These are phyloP conservation scores for Netelia virgata DNA, from an alignment of 2,888 invertebrate genomes.

Conservation along the genomic window DNA sequence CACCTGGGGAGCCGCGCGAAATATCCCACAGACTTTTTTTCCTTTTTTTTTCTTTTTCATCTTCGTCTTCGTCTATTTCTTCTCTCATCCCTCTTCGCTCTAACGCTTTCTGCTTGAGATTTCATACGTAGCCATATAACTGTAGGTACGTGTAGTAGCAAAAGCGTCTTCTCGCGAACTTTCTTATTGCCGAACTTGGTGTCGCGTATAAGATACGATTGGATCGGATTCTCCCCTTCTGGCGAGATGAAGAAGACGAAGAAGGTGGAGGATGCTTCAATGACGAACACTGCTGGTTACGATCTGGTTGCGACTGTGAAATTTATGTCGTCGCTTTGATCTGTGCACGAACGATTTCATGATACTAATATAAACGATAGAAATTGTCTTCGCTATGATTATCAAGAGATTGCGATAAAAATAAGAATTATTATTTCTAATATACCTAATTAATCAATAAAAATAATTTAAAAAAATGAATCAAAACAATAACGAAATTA, in stretches of 20 bases:
- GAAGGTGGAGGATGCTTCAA: conserved; percentile 33
- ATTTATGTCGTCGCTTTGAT: conserved; percentile 35
- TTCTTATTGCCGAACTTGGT: conserved; percentile 84
- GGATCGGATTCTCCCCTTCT: conserved; percentile 64
- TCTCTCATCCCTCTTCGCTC: conserved; percentile 57
- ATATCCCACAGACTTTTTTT: conserved; percentile 52
- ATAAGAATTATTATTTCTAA: background rate
- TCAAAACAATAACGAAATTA: too few species aligned
- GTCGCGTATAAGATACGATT: conserved; percentile 68
- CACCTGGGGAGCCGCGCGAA: conserved; percentile 71
- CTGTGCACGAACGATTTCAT: background rate
- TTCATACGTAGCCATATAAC: conserved; percentile 1
- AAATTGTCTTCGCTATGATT: background rate
- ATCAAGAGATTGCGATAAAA: background rate
- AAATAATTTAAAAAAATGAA: too few species aligned
- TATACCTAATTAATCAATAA: too few species aligned
- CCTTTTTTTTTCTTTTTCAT: conserved; percentile 40
- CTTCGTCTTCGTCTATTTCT: conserved; percentile 21
- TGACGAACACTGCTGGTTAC: conserved; percentile 23
- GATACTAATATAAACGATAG: background rate
- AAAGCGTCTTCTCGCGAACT: conserved; percentile 71
- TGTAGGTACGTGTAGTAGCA: conserved; percentile 27
- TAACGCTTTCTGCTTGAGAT: conserved; percentile 47
- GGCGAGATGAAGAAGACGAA: conserved; percentile 26
- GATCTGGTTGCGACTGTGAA: conserved; percentile 26